Conservation (phyloP, 2,797 vertebrate genomes). For the Galagoides demidoff region DNA sequence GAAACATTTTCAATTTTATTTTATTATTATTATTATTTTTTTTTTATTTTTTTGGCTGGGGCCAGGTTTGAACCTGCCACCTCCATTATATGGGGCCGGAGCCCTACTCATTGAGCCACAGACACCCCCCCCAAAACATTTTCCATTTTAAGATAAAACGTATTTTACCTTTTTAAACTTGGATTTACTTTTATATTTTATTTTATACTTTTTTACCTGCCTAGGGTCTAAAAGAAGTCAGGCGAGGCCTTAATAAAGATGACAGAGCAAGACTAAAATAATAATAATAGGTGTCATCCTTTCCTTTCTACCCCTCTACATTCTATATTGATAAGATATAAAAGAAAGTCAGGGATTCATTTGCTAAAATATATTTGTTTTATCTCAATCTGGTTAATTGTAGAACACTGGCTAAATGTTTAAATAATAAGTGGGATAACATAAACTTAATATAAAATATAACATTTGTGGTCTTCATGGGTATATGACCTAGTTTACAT, state of each 20-base stretch:
- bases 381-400: background rate
- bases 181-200: background rate
- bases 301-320: background rate
- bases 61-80: too few relatives aligned
- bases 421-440: background rate
- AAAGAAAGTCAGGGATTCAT: background rate
- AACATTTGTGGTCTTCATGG: background rate
- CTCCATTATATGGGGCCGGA: too few relatives aligned
- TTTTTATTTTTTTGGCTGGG: too few relatives aligned
- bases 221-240: background rate
- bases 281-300: background rate
- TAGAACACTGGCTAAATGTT: background rate
- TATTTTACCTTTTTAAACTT: background rate
- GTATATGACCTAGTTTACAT: background rate
- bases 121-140: background rate
- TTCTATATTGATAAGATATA: background rate
- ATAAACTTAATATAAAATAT: background rate
- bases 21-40: too few relatives aligned
- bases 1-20: slow-evolving; percentile 6
- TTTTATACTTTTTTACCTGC: background rate
- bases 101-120: too few relatives aligned
- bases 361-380: background rate
- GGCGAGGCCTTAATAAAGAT: background rate
- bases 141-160: slow-evolving; percentile 14
- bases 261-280: background rate